Conservation (phyloP, 2,113 vertebrate genomes). For the Lutjanus erythropterus region DNA sequence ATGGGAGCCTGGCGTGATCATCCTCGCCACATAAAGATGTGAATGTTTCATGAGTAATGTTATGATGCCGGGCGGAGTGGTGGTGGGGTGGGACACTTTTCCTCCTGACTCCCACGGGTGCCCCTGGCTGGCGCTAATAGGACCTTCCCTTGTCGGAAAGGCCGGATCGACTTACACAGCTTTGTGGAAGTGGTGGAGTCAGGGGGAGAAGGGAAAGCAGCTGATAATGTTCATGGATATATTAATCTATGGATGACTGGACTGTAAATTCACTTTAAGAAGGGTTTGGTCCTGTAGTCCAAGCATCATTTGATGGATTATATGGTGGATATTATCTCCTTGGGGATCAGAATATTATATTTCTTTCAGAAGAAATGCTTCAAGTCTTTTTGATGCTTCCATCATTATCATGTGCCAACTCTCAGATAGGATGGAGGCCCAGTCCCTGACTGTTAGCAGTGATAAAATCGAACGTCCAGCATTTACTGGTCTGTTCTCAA, state of each 20-base stretch:
- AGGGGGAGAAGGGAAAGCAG: constrained; percentile 22
- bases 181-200: constrained; percentile 56
- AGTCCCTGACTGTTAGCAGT: background rate
- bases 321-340: background rate
- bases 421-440: background rate
- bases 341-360: background rate
- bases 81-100: constrained; percentile 59
- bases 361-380: background rate
- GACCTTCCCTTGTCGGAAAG: constrained; percentile 67
- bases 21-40: constrained; percentile 73
- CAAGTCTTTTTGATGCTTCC: background rate
- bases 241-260: constrained; percentile 17
- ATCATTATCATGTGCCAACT: background rate
- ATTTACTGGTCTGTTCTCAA: background rate
- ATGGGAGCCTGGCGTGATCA: constrained; percentile 73
- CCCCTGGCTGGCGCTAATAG: constrained; percentile 77
- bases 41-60: constrained; percentile 85
- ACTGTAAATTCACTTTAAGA: constrained; percentile 24
- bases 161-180: constrained; percentile 78
- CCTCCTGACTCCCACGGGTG: constrained; percentile 72
- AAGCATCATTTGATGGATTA: constrained; percentile 9
- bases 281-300: constrained; percentile 2
- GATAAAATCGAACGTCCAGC: background rate
- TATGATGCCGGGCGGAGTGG: constrained; percentile 56
- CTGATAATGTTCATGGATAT: constrained; percentile 28